phyloP scores from a whole-genome alignment of 2,113 vertebrate genomes.

The Centropristis striata region DNA sequence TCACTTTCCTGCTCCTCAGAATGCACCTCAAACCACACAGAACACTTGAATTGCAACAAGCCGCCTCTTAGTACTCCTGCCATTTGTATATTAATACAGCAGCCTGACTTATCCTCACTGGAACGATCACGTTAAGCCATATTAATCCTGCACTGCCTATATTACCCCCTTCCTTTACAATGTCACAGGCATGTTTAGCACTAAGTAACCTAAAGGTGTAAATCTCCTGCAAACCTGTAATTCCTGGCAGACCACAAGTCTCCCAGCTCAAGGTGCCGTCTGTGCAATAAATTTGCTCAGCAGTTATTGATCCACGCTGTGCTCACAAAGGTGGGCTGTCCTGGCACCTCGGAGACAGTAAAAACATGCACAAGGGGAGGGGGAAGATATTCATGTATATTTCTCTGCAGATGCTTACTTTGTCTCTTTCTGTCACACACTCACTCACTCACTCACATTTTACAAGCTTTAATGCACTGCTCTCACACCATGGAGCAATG shows the following conservation, averaged over 20 bases:
- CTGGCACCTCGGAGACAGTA: conserved; percentile 28
- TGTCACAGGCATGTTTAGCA: conserved; percentile 40
- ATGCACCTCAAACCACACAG: conserved; percentile 16
- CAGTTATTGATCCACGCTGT: conserved; percentile 62
- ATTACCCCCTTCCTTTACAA: conserved; percentile 9
- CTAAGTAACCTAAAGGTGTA: conserved; percentile 29
- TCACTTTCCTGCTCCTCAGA: not conserved
- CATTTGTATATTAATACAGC: conserved; percentile 4
- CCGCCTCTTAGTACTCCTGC: not conserved
- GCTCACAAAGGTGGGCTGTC: conserved; percentile 31
- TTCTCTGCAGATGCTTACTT: conserved; percentile 21
- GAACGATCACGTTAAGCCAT: conserved; percentile 27
- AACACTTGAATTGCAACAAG: conserved; percentile 3
- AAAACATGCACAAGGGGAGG: not conserved
- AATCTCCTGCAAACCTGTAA: conserved; percentile 44
- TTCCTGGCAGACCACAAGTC: conserved; percentile 11
- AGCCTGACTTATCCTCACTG: not conserved
- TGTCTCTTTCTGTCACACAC: not conserved
- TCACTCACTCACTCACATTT: conserved; percentile 15
- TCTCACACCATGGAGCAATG: conserved; percentile 39
- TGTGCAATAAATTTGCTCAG: conserved; percentile 56
- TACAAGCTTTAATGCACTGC: conserved; percentile 38
- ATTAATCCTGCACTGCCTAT: conserved; percentile 36
- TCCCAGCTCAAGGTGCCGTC: conserved; percentile 33
- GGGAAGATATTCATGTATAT: conserved; percentile 2